These are phyloP conservation scores for Sciurus niger DNA, from an alignment of 2,113 vertebrate genomes.

Conservation along the genomic window DNA sequence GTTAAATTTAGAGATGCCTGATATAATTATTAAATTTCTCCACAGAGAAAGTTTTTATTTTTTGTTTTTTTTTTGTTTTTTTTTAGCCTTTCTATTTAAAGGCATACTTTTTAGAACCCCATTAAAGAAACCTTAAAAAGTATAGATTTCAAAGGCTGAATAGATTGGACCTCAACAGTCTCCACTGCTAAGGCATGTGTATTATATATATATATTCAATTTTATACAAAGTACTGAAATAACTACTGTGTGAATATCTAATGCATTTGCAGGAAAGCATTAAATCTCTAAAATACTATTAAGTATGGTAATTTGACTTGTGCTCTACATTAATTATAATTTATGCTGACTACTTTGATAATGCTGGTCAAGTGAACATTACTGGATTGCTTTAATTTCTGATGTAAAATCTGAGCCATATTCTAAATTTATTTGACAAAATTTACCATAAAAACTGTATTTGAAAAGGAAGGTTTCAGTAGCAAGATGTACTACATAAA, in stretches of 20 bases:
- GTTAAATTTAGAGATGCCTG: neutral
- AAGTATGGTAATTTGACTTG: neutral
- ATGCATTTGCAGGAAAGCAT: neutral
- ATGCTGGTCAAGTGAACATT: constrained; percentile 3
- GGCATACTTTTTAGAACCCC: neutral
- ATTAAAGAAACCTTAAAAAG: constrained; percentile 3
- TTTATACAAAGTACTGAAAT: neutral
- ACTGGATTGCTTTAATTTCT: constrained; percentile 2
- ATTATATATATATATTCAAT: constrained; percentile 22
- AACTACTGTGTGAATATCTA: constrained; percentile 7
- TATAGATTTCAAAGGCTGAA: neutral
- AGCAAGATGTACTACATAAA: neutral
- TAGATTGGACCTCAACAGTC: neutral
- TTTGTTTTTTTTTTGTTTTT: neutral
- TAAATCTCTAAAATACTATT: constrained; percentile 11
- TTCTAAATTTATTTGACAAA: constrained; percentile 50
- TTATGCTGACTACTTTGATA: neutral
- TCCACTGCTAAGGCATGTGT: neutral
- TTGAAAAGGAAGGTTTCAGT: neutral
- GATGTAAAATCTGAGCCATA: neutral
- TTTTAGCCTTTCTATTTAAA: constrained; percentile 43
- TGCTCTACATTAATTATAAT: neutral
- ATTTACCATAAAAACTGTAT: neutral
- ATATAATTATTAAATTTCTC: neutral
- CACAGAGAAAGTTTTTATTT: neutral